Evolutionary conservation across 2,797 vertebrate species (phyloP).

Genomic region (Ptychadena robeensis): DNA sequence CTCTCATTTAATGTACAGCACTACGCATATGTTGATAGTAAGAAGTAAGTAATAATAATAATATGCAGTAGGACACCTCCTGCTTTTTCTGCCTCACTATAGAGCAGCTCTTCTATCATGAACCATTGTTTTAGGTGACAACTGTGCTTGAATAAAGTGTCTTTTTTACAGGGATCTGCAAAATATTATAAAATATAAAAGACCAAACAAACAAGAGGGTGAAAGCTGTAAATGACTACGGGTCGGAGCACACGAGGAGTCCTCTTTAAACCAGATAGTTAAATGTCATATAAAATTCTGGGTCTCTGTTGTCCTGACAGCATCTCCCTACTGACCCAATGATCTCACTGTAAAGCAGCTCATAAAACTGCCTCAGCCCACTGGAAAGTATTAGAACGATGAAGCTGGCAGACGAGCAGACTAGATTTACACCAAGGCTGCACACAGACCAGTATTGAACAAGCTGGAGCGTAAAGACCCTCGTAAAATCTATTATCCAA

Average conservation of each 20-base stretch:
- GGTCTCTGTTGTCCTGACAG: background rate
- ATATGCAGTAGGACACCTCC: too few relatives aligned
- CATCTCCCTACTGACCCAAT: slow-evolving; percentile 15
- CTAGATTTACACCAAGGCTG: background rate
- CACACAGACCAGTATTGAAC: slow-evolving; percentile 17
- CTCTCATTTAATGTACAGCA: too few relatives aligned
- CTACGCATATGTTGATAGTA: too few relatives aligned
- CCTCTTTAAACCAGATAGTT: background rate
- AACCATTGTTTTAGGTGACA: too few relatives aligned
- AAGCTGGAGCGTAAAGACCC: slow-evolving; percentile 1
- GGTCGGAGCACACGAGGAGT: background rate
- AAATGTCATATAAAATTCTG: background rate
- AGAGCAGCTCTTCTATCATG: too few relatives aligned
- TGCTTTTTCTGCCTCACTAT: too few relatives aligned
- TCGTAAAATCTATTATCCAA: slow-evolving; percentile 16
- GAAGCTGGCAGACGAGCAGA: slow-evolving; percentile 4
- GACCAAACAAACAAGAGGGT: background rate
- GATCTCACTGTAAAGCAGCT: slow-evolving; percentile 20
- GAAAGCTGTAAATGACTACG: background rate
- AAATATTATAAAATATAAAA: too few relatives aligned
- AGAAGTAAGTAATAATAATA: too few relatives aligned
- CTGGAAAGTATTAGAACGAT: slow-evolving; percentile 36
- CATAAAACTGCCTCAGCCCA: slow-evolving; percentile 19
- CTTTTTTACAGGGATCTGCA: too few relatives aligned
- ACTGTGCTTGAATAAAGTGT: too few relatives aligned